Conservation (phyloP, 1,140 invertebrate species). For the Globodera ellingtonae region DNA sequence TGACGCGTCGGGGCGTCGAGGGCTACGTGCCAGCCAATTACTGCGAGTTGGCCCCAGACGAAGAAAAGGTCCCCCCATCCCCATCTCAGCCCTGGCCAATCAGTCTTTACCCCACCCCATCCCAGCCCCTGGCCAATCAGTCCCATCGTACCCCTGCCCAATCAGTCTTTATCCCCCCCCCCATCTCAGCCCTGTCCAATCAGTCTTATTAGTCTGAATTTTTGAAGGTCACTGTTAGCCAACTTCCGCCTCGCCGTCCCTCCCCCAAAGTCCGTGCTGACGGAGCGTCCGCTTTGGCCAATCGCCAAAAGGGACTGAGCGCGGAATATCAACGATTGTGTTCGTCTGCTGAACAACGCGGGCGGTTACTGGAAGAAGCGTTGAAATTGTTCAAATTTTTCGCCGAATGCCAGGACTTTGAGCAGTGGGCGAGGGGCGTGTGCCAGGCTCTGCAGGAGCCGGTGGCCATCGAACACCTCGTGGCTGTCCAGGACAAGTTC, state of each 20-base stretch:
- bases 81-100: no score
- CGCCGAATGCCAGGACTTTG: slow-evolving; percentile 95
- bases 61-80: slow-evolving; percentile 74
- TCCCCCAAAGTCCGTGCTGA: slow-evolving; percentile 65
- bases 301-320: slow-evolving; percentile 79
- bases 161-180: no score
- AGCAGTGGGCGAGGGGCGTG: slow-evolving; percentile 94
- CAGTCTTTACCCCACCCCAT: no score
- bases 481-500: slow-evolving; percentile 89
- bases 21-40: slow-evolving; percentile 98
- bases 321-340: slow-evolving; percentile 79
- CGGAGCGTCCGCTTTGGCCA: slow-evolving; percentile 80
- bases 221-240: slow-evolving; percentile 75
- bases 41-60: slow-evolving; percentile 85
- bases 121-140: no score
- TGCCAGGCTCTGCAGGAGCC: slow-evolving; percentile 83
- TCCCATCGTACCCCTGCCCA: no score
- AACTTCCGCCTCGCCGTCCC: slow-evolving; percentile 61
- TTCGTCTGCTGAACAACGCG: slow-evolving; percentile 75
- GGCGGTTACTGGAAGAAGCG: slow-evolving; percentile 83
- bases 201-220: no score
- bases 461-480: slow-evolving; percentile 84
- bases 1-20: slow-evolving; percentile 82
- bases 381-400: slow-evolving; percentile 90
- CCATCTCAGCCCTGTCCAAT: no score